Conservation (phyloP, 1,140 invertebrate genomes). For the Leptinotarsa undecemlineata region DNA sequence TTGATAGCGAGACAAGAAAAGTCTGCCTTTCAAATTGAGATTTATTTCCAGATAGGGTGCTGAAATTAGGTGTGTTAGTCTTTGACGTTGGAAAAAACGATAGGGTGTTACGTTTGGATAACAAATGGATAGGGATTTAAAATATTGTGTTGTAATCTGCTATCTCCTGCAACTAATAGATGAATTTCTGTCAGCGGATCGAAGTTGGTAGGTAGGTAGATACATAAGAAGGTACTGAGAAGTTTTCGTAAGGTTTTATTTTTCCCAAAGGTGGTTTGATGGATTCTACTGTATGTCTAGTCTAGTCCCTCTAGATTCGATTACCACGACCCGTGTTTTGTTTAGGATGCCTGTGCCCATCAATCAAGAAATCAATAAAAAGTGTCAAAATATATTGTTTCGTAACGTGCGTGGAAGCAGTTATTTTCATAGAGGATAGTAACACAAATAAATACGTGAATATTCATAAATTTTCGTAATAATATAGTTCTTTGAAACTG, state of each 20-base stretch:
- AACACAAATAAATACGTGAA: too few species aligned
- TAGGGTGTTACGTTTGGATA: not conserved
- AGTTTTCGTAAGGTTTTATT: too few species aligned
- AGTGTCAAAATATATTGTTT: too few species aligned
- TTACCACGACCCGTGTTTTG: too few species aligned
- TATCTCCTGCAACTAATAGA: not conserved
- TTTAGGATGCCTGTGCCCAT: too few species aligned
- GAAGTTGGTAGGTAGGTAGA: not conserved
- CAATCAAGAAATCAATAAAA: too few species aligned
- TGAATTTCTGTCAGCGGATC: not conserved
- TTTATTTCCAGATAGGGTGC: not conserved
- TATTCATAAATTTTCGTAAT: too few species aligned
- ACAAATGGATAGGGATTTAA: not conserved
- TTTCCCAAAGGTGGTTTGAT: not conserved
- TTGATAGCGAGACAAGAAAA: not conserved
- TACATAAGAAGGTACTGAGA: not conserved
- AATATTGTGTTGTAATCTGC: not conserved
- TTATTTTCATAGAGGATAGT: too few species aligned
- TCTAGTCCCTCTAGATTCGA: too few species aligned
- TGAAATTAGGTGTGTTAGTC: constrained; percentile 5
- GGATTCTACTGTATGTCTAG: too few species aligned
- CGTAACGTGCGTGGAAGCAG: too few species aligned
- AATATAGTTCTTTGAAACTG: too few species aligned
- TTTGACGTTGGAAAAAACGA: not conserved
- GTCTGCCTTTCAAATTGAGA: not conserved